Base-by-base conservation (phyloP, 1,140 invertebrate genomes). In the Drosophila bifasciata region DNA sequence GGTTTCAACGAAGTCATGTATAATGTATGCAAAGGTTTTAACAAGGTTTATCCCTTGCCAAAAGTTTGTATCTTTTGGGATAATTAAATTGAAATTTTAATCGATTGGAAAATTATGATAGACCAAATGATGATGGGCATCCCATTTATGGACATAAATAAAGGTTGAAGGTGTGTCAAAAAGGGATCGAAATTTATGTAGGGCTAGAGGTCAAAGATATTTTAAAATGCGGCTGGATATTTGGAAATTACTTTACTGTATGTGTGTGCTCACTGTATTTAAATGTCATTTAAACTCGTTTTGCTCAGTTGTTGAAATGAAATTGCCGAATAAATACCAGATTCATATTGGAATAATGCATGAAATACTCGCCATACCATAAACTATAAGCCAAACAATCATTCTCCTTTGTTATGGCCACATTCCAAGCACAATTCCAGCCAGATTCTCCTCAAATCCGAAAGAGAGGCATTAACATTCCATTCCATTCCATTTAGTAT, bases 381-480 rank as follows among this genome's bases (percentile, higher is more conserved):
- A 5, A 45, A 28, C 15, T 11, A 36, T 5, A 36, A 11, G 32
- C 11, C 4, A 2, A 36, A 36, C 15, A 45, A 45, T 45, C 17
- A 21, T 45, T 45, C 32, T 36, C 11, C 0, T 36, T 36, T 11
- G 32, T 11, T 36, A 13, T 36, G 32, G 8, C 3, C 32, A 36
- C 32, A 36, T 13, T 13, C 11, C 32, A 36, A 36, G 32, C 32
- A 36, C 9, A 32, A 13, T 48, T 46, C 19, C 11, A 17, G 13
- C 2, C 17, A 23, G 25, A 40, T 17, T 13, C 40, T 13, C 11
- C 32, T 36, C 19, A 25, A 62, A 40, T 19, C 59, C 8, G 41
- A 68, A 55, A 53, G 39, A 32, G 39, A 32, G 64, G 19, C 41
- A 68, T 68, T 68, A 67, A 68, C 40, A 55, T 46, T 67, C 41